phyloP scores from a whole-genome alignment of 2,113 vertebrate genomes.

The Pangasianodon hypophthalmus region DNA sequence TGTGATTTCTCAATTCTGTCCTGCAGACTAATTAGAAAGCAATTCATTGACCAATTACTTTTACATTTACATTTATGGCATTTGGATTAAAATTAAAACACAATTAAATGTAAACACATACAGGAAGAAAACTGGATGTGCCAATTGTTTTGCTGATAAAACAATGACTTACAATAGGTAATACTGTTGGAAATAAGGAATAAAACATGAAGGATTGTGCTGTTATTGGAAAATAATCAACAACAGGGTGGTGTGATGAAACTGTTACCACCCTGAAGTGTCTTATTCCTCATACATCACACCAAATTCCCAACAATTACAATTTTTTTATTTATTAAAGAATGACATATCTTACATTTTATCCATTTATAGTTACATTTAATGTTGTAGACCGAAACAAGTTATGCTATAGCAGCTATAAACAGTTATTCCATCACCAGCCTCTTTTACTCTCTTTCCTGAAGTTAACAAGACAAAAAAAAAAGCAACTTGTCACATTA shows the following conservation, averaged over 20 bases:
- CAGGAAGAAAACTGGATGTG: background rate
- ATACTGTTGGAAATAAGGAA: background rate
- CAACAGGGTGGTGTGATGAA: background rate
- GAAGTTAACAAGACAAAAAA: background rate
- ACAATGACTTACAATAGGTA: background rate
- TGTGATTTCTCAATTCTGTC: constrained; percentile 29
- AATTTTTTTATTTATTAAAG: background rate
- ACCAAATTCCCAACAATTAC: background rate
- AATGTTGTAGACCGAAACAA: background rate
- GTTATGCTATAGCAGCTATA: background rate
- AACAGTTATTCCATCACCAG: background rate
- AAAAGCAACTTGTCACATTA: no score
- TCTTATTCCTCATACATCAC: background rate
- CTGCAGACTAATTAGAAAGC: constrained; percentile 45
- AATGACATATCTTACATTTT: background rate
- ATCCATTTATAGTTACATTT: background rate
- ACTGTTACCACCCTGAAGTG: background rate
- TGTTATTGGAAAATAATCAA: background rate
- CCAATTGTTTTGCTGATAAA: background rate
- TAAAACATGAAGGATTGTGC: background rate
- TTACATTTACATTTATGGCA: no score
- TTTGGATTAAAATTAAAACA: no score
- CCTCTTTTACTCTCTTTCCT: background rate
- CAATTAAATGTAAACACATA: constrained; percentile 25
- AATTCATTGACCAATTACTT: constrained; percentile 39